These are phyloP conservation scores for Tiphia femorata DNA, from an alignment of 2,888 invertebrate genomes.

Conservation along the genomic window DNA sequence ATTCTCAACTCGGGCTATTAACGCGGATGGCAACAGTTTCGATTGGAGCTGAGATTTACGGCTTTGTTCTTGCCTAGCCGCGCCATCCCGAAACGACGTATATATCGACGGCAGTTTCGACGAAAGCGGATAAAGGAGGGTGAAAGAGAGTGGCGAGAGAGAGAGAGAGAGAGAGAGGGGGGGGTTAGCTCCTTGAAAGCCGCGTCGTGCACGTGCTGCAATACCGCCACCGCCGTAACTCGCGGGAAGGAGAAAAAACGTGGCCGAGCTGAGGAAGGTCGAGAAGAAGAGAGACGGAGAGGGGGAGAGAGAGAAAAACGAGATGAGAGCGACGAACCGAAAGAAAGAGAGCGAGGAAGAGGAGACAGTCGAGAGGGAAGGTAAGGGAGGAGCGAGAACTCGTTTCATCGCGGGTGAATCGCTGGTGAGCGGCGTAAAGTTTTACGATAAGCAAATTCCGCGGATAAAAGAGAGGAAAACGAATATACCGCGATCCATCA, in stretches of 20 bases:
- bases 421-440: neutral
- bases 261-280: too few relatives aligned
- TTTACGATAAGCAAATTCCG: slow-evolving; percentile 6
- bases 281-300: too few relatives aligned
- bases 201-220: slow-evolving; percentile 1
- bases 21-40: slow-evolving; percentile 3
- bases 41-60: neutral
- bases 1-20: neutral
- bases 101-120: too few relatives aligned
- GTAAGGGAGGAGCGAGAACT: neutral
- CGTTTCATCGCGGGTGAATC: neutral
- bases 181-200: neutral
- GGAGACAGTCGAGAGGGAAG: neutral
- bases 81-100: neutral
- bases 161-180: too few relatives aligned
- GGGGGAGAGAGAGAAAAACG: neutral
- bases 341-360: neutral
- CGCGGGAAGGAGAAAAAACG: neutral
- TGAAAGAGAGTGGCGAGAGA: too few relatives aligned
- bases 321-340: too few relatives aligned
- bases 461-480: neutral
- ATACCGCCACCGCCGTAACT: neutral
- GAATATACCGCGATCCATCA: slow-evolving; percentile 1
- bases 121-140: too few relatives aligned
- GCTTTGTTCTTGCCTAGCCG: slow-evolving; percentile 1